Percentiles rank a stretch among this genome's conserved stretches.
Evolutionary conservation across 2,113 vertebrate genomes (phyloP).

Genomic region (Xiphophorus maculatus): DNA sequence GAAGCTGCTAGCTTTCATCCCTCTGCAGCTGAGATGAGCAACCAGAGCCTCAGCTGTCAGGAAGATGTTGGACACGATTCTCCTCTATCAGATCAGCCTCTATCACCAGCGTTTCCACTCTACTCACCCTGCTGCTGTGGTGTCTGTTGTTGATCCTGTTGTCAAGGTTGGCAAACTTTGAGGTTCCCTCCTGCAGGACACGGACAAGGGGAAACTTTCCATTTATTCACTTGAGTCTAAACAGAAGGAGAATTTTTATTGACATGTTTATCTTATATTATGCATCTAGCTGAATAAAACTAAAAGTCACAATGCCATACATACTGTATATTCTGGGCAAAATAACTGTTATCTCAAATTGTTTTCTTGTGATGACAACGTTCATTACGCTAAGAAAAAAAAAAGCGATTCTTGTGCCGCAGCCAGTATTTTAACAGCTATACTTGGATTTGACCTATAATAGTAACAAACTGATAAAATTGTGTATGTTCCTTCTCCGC

Average conservation of each 20-base stretch:
- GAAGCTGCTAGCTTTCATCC: neutral
- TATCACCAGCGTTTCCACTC: neutral
- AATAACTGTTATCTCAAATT: neutral
- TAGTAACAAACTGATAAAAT: neutral
- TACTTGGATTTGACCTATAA: neutral
- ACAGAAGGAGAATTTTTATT: neutral
- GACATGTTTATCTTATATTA: neutral
- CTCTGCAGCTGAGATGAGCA: neutral
- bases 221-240: fast-evolving
- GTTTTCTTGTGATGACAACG: neutral
- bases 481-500: neutral
- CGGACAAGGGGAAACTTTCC: neutral
- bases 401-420: neutral
- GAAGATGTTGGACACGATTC: neutral
- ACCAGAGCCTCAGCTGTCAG: neutral
- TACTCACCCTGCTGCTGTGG: conserved; percentile 67
- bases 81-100: neutral
- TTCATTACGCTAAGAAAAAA: no score
- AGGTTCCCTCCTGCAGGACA: conserved; percentile 70
- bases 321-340: neutral
- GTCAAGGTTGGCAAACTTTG: conserved; percentile 78
- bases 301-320: neutral
- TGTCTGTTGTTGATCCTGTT: conserved; percentile 74
- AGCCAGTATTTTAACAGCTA: neutral
- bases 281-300: neutral